Conservation (phyloP, 2,888 invertebrate species). For the Agrilus mali region DNA sequence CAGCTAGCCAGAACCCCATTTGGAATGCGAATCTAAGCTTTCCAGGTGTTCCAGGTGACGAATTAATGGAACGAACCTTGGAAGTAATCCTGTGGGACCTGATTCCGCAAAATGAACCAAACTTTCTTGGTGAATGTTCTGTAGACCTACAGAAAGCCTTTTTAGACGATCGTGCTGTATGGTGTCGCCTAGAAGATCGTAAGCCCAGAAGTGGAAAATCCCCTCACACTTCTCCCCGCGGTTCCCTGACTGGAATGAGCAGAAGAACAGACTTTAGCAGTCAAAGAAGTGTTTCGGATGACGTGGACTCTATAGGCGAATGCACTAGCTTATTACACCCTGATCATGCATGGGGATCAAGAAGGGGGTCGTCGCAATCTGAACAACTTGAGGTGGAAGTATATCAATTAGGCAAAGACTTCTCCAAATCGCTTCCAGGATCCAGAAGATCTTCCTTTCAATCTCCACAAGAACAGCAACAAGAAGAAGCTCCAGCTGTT, state of each 20-base stretch:
- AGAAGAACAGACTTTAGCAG: slow-evolving; percentile 60
- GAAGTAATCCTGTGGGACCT: slow-evolving; percentile 85
- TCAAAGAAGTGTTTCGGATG: slow-evolving; percentile 62
- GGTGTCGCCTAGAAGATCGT: slow-evolving; percentile 81
- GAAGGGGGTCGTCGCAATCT: slow-evolving; percentile 81
- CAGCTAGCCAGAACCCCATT: slow-evolving; percentile 76
- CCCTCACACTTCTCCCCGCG: slow-evolving; percentile 66
- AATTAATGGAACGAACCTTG: slow-evolving; percentile 65
- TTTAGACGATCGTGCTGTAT: slow-evolving; percentile 76
- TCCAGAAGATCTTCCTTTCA: slow-evolving; percentile 78
- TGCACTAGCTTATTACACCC: slow-evolving; percentile 69
- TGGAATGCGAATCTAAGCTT: slow-evolving; percentile 89
- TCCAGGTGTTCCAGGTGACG: slow-evolving; percentile 64
- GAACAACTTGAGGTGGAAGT: slow-evolving; percentile 70
- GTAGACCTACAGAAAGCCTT: slow-evolving; percentile 75
- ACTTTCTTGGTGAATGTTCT: slow-evolving; percentile 69
- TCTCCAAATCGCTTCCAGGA: slow-evolving; percentile 74
- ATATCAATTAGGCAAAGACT: slow-evolving; percentile 75
- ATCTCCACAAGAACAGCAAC: slow-evolving; percentile 42
- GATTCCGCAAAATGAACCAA: slow-evolving; percentile 68
- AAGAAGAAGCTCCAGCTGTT: slow-evolving; percentile 38
- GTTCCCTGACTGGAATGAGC: slow-evolving; percentile 55
- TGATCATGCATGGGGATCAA: slow-evolving; percentile 70
- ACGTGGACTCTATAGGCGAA: slow-evolving; percentile 64
- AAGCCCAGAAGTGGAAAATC: slow-evolving; percentile 58